Conservation (phyloP, 2,797 vertebrate species). For the Megaceryle alcyon region DNA sequence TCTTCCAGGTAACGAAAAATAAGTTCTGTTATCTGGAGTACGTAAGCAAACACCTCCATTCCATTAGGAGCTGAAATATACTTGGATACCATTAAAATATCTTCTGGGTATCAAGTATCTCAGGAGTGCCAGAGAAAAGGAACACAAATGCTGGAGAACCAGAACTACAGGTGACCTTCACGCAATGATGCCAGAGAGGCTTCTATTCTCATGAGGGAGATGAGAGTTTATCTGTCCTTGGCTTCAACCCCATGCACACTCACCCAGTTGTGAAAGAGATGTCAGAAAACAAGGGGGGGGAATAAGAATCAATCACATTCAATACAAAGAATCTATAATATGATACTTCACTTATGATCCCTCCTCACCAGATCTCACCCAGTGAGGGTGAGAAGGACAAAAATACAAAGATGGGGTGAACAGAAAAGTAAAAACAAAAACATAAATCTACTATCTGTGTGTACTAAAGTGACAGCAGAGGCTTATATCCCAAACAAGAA, state of each 20-base stretch:
- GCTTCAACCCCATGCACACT: background rate
- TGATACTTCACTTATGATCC: background rate
- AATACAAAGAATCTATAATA: background rate
- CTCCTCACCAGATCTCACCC: background rate
- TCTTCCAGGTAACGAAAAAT: background rate
- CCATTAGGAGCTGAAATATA: background rate
- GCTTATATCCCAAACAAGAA: conserved; percentile 15
- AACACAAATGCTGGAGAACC: background rate
- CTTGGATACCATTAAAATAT: background rate
- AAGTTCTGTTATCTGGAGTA: background rate
- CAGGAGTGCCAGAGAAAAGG: background rate
- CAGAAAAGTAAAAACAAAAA: background rate
- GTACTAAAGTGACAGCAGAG: background rate
- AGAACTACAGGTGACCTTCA: background rate
- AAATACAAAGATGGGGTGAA: background rate
- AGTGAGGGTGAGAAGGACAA: background rate
- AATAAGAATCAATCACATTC: background rate
- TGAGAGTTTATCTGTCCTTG: background rate
- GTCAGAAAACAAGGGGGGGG: background rate
- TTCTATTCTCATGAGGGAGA: background rate
- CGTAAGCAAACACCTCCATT: background rate
- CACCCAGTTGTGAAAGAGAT: background rate
- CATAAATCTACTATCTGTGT: background rate
- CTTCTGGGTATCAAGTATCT: background rate
- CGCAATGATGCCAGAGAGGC: background rate